phyloP scores from a whole-genome alignment of 2,888 invertebrate genomes.

The Amphipoea lucens region DNA sequence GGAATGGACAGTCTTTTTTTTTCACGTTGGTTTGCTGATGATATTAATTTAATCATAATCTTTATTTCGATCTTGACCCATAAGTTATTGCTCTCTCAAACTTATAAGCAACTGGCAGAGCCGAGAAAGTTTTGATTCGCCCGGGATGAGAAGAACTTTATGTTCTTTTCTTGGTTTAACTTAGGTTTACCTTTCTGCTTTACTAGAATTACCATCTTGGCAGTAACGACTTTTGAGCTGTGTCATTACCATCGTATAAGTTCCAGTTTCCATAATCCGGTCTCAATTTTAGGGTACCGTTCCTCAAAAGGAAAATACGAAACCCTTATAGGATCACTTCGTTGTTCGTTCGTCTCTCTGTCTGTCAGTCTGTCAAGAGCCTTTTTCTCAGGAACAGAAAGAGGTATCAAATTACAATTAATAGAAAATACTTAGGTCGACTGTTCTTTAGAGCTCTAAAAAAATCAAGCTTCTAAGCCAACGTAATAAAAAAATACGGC shows the following conservation, averaged over 20 bases:
- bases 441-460: neutral
- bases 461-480: neutral
- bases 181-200: constrained; percentile 12
- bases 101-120: constrained; percentile 5
- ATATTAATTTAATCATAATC: constrained; percentile 1
- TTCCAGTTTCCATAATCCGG: neutral
- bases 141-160: constrained; percentile 17
- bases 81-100: constrained; percentile 29
- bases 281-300: neutral
- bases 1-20: neutral
- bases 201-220: neutral
- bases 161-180: constrained; percentile 9
- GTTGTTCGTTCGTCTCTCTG: neutral
- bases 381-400: neutral
- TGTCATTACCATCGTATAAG: neutral
- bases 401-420: neutral
- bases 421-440: neutral
- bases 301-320: neutral
- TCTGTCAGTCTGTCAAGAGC: no score
- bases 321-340: neutral
- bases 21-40: neutral
- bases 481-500: neutral
- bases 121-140: constrained; percentile 19
- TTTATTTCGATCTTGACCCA: constrained; percentile 6
- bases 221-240: neutral